A percentile compares a stretch with the other conserved stretches of the same genome.
phyloP scores from a whole-genome alignment of 2,888 invertebrate genomes.

The Dryocosmus kuriphilus region DNA sequence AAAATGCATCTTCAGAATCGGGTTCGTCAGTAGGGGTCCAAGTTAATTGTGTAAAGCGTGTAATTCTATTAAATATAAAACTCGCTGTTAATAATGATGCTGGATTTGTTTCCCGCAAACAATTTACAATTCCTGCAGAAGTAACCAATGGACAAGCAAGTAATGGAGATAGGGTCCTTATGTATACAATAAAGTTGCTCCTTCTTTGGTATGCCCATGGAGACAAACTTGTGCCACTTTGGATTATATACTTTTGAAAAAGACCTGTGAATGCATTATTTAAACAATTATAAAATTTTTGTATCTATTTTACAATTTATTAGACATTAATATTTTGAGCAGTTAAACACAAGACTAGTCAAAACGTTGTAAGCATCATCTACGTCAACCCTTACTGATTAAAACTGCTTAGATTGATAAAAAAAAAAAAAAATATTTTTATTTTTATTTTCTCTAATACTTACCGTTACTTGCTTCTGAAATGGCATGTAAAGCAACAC shows the following conservation, averaged over 20 bases:
- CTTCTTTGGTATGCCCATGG: background rate
- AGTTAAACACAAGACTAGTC: too few species aligned
- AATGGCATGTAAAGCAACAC: constrained; percentile 46
- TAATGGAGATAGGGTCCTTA: background rate
- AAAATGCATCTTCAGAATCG: background rate
- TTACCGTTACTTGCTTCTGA: constrained; percentile 38
- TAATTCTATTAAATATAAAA: background rate
- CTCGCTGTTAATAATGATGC: background rate
- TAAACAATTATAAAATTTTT: background rate
- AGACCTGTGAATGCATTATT: background rate
- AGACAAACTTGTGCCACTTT: background rate
- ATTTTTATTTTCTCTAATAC: too few species aligned
- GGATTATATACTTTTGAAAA: background rate
- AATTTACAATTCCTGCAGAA: background rate
- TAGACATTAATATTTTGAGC: too few species aligned
- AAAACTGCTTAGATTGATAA: too few species aligned
- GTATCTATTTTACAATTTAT: too few species aligned
- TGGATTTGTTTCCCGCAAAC: background rate
- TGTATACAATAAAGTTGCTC: background rate
- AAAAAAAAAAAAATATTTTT: too few species aligned
- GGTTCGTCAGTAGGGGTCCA: background rate
- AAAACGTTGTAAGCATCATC: too few species aligned
- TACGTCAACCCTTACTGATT: too few species aligned
- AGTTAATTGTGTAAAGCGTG: background rate
- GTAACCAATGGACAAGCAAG: background rate